A percentile compares a stretch with the other conserved stretches of the same genome.
phyloP scores from a whole-genome alignment of 2,888 invertebrate genomes.

The Arrhopalites spinosus region DNA sequence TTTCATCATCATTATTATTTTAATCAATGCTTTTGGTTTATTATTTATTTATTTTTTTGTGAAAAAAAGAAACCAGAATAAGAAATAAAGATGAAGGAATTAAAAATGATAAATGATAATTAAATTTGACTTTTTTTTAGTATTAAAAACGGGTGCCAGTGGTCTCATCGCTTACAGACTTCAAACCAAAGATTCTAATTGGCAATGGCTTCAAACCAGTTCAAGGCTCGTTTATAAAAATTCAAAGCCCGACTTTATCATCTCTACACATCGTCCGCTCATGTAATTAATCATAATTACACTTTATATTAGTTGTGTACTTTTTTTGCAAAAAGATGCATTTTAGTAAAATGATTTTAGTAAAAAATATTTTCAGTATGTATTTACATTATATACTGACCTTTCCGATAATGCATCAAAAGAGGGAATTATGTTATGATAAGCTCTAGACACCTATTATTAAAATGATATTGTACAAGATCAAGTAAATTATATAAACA shows the following conservation, averaged over 20 bases:
- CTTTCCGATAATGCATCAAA: no score
- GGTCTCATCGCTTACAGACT: conserved; percentile 99
- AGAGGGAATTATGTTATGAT: no score
- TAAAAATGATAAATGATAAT: background rate
- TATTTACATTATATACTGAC: no score
- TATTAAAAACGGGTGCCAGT: conserved; percentile 97
- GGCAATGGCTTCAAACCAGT: conserved; percentile 98
- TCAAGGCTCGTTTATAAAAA: conserved; percentile 98
- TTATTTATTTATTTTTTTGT: background rate
- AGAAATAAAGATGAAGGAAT: background rate
- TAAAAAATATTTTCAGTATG: no score
- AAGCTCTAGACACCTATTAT: no score
- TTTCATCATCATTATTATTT: background rate
- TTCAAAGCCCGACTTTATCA: conserved; percentile 98
- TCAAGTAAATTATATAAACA: no score
- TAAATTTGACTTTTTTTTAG: conserved; percentile 64
- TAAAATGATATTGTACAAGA: no score
- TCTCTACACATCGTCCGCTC: conserved; percentile 96
- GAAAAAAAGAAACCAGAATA: conserved; percentile 6
- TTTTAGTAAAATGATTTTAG: no score
- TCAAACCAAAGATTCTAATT: conserved; percentile 89
- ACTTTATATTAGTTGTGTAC: no score
- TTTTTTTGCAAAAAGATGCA: no score
- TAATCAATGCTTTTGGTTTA: background rate
- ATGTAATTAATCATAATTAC: conserved; percentile 65